Evolutionary conservation across 2,113 vertebrate species (phyloP).

Genomic region (Pterophyllum scalare): DNA sequence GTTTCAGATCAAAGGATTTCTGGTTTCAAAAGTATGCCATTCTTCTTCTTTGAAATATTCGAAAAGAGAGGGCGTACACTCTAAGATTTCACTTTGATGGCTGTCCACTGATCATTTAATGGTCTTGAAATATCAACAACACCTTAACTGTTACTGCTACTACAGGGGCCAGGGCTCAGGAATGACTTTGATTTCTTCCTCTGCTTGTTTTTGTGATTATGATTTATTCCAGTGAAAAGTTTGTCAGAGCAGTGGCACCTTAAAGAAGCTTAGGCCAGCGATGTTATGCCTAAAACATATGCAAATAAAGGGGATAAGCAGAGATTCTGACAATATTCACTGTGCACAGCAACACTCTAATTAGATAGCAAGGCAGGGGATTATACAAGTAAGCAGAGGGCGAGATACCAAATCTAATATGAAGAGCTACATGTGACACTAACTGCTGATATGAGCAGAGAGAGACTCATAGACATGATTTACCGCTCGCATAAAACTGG

Average conservation of each 20-base stretch:
- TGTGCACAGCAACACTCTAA: conserved; percentile 60
- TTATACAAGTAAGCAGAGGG: conserved; percentile 54
- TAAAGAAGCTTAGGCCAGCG: conserved; percentile 53
- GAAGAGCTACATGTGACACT: conserved; percentile 46
- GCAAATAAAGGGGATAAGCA: conserved; percentile 68
- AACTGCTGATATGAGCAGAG: conserved; percentile 36
- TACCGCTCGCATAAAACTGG: conserved; percentile 60
- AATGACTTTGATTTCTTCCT: neutral
- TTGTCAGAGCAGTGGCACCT: conserved; percentile 35
- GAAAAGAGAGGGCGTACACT: neutral
- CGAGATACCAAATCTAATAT: conserved; percentile 56
- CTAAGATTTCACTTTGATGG: conserved; percentile 1
- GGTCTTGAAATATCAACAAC: conserved; percentile 15
- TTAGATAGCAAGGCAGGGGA: conserved; percentile 62
- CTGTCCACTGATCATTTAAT: neutral
- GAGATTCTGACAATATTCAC: conserved; percentile 53
- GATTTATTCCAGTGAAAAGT: conserved; percentile 60
- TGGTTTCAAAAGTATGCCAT: conserved; percentile 27
- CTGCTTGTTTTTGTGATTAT: conserved; percentile 27
- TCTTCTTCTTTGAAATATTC: conserved; percentile 40
- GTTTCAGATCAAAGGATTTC: conserved; percentile 53
- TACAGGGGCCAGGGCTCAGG: neutral
- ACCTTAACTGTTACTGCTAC: neutral
- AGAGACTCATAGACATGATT: conserved; percentile 39
- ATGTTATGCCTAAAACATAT: conserved; percentile 49